Evolutionary conservation across 2,888 invertebrate species (phyloP), one percentile per base, ranked within the genome.

Genomic region (Leucania comma): DNA sequence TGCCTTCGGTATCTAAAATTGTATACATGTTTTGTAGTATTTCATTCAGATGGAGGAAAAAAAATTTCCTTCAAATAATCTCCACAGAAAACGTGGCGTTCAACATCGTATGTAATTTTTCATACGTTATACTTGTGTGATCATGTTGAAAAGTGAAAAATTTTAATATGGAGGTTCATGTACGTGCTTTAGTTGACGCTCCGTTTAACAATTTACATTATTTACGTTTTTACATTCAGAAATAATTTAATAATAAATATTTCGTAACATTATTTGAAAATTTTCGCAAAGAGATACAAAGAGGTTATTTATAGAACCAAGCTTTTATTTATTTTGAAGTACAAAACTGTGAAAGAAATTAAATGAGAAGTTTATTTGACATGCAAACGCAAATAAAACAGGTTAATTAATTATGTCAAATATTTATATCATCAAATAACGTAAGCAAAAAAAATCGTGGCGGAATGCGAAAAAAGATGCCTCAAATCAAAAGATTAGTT

Each of bases 41-140:
- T 70, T 80, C 51, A 64, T 70, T 80, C 51, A 64, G 51, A 63
- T 32, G 59, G 46, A 76, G 38, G 20, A 53, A 57, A 56, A 61
- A 50, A 42, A 71, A 71, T 64, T 29, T 79, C 62, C 62, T 74
- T 65, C 35, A 26, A 70, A 80, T 73, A 74, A 74, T 60, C 38
- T 68, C 50, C 54, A 59, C 42, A 42, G 17, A 57, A 58, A 57
- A 50, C 61, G 22, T 50, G 17, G 20, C 24, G 51, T 68, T 68
- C 29, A 64, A 60, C 50, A 56, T 51, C 38, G 50, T 59, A 57
- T 74, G 48, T 68, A 82, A 68, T 71, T 68, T 74, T 80, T 71
- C 60, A 67, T 60, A 70, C 53, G 20, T 73, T 59, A 71, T 59
- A 79, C 79, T 54, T 68, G 60, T 66, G 38, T 59, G 79, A 65